Evolutionary conservation across 2,888 invertebrate genomes (phyloP), one percentile per base, ranked within the genome.

Genomic region (Pristionchus mayeri): DNA sequence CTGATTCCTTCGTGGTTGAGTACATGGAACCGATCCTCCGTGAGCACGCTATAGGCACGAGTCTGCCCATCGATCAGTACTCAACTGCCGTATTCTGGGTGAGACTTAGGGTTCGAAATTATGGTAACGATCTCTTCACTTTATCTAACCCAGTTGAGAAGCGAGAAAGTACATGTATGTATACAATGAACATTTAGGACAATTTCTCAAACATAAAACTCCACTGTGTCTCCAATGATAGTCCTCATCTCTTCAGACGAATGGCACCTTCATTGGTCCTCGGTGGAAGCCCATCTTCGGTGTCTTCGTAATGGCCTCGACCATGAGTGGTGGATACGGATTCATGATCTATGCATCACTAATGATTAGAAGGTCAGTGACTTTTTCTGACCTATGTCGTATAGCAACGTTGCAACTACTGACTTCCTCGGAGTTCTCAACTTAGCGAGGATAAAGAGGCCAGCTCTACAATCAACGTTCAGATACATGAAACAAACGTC

Each of bases 221-320:
- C 13, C 44, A 44, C 44, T n/a, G 44, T 44, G 6, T 13, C 6
- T 44, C 44, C 44, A 44, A 6, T 44, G 7, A 44, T 21, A 50
- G 2, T 50, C 50, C 30, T 1, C 2, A 60, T 34, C 13, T 60
- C 60, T 30, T 24, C 67, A 71, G 71, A 44, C 44, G 9, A 71
- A 71, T 34, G 71, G 71, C 1, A 44, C 71, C 7, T 71, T 71
- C 71, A 9, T 4, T n/a, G 71, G 71, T 21, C 71, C 71, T 0
- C 21, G 71, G n/a, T 71, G 71, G 71, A 71, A 71, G 44, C 71
- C 71, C 2, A 71, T 71, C 9, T 6, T 71, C 16, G 71, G 71
- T 24, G 24, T 71, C 7, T 40, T 37, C 13, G 44, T 71, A 9
- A 71, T 71, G 71, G 71, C 71, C 0, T 3, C 24, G 0, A 71